Conservation (phyloP, 1,140 invertebrate species). For the Muscidifurax raptorellus region DNA sequence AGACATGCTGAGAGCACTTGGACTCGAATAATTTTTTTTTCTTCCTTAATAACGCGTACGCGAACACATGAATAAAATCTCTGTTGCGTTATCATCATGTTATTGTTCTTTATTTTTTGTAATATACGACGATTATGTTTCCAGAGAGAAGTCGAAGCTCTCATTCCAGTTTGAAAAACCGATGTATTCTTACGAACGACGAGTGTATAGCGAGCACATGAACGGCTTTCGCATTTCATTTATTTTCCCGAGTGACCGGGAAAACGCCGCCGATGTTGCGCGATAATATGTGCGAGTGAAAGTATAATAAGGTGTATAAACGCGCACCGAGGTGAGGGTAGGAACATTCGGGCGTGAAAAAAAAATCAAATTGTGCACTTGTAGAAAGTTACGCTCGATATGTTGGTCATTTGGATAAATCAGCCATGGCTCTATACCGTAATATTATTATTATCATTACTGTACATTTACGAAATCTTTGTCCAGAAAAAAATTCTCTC, state of each 20-base stretch:
- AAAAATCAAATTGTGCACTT: slow-evolving; percentile 3
- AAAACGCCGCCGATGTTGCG: neutral
- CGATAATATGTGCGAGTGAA: neutral
- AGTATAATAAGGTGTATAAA: neutral
- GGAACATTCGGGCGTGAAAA: neutral
- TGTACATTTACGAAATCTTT: slow-evolving; percentile 5
- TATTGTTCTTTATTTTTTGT: neutral
- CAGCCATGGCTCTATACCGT: slow-evolving; percentile 33
- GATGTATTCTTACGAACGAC: slow-evolving; percentile 3
- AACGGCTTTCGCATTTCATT: neutral
- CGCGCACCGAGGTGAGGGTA: neutral
- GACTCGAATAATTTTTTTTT: neutral
- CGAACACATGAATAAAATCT: neutral
- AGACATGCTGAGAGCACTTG: slow-evolving; percentile 42
- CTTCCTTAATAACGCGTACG: neutral
- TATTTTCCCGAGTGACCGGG: neutral
- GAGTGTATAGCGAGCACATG: slow-evolving; percentile 1
- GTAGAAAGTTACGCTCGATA: slow-evolving; percentile 32
- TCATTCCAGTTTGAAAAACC: slow-evolving; percentile 29
- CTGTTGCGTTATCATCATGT: neutral
- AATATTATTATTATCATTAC: neutral
- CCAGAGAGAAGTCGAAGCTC: slow-evolving; percentile 4
- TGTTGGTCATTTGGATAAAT: slow-evolving; percentile 19
- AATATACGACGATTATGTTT: neutral
- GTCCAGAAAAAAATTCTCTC: slow-evolving; percentile 17